Base-by-base conservation (phyloP, 2,113 vertebrate species). In the Merops nubicus region DNA sequence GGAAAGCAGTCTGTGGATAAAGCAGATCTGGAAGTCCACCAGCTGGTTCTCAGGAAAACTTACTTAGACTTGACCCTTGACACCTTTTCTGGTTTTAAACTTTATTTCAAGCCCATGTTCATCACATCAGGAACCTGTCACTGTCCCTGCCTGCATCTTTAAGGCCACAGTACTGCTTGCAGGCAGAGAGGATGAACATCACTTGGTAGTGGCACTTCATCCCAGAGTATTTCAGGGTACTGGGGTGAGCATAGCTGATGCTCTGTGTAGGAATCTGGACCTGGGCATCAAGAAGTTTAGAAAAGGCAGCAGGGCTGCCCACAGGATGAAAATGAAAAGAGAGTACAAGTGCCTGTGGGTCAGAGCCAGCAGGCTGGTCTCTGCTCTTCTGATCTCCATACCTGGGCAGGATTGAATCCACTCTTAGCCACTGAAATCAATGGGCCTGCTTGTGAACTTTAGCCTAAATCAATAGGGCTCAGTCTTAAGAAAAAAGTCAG, bases 21-120 rank as follows among this genome's bases (percentile, higher is more conserved):
- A 87, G 26, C 53, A 92, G 62, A 67, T 33, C 69, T 95, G 92
- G 63, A 77, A 96, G 77, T 80, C 93, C 40, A 89, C 38, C 95
- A 95, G 68, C 1, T 89, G 91, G 80, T 77, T 91, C 56, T 80
- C 36, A 36, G 40, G 56, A 74, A 82, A 89, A 82, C 36, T 70
- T 81, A 64, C 25, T 85, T 85, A 88, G 23, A 50, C n/a, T 82
- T 78, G 51, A 89, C 47, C 77, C 26, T 82, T 68, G 76, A 60
- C 17, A 51, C 26, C 21, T 91, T 92, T 93, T 91, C 69, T 90
- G 69, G 48, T 96, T 88, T 81, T 56, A 75, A 86, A 88, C 42
- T 77, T 85, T 42, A 91, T 80, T 92, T 87, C 42, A 74, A 93
- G 60, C 9, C 18, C 23, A 22, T 50, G 18, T 62, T 91, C 85